phyloP scores from a whole-genome alignment of 2,797 vertebrate species.

The Scleropages formosus region DNA sequence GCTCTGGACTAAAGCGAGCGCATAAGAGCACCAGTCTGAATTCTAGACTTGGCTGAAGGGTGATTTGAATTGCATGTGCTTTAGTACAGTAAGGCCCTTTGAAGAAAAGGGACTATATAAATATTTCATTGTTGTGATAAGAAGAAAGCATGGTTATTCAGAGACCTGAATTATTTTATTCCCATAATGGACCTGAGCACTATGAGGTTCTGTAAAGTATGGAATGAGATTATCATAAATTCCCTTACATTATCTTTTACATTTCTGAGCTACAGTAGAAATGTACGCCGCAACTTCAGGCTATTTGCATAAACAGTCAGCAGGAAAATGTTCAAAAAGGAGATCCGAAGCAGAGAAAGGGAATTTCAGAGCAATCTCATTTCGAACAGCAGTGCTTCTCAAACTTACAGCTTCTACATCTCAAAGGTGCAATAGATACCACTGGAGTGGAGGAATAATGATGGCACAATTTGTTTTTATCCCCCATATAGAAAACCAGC shows the following conservation, averaged over 20 bases:
- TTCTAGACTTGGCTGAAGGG: too few relatives aligned
- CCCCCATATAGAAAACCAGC: neutral
- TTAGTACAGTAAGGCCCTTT: too few relatives aligned
- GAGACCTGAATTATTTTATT: neutral
- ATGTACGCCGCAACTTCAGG: neutral
- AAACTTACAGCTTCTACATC: slow-evolving; percentile 31
- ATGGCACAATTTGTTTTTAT: slow-evolving; percentile 36
- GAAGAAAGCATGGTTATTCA: too few relatives aligned
- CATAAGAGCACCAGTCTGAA: too few relatives aligned
- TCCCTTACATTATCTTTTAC: slow-evolving; percentile 4
- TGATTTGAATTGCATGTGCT: too few relatives aligned
- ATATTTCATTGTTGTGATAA: too few relatives aligned
- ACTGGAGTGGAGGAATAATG: slow-evolving; percentile 36
- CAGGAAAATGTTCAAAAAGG: slow-evolving; percentile 10
- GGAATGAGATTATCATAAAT: neutral
- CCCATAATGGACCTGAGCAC: neutral
- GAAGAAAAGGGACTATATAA: too few relatives aligned
- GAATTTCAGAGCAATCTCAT: neutral
- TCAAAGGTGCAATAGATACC: slow-evolving; percentile 27
- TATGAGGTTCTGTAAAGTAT: neutral
- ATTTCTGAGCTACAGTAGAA: neutral
- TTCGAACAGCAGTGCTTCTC: slow-evolving; percentile 28
- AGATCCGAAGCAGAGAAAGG: slow-evolving; percentile 16
- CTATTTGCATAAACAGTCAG: neutral
- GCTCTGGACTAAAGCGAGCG: too few relatives aligned